These are phyloP conservation scores for Harpegnathos saltator DNA, from an alignment of 1,140 invertebrate genomes.

Conservation along the genomic window DNA sequence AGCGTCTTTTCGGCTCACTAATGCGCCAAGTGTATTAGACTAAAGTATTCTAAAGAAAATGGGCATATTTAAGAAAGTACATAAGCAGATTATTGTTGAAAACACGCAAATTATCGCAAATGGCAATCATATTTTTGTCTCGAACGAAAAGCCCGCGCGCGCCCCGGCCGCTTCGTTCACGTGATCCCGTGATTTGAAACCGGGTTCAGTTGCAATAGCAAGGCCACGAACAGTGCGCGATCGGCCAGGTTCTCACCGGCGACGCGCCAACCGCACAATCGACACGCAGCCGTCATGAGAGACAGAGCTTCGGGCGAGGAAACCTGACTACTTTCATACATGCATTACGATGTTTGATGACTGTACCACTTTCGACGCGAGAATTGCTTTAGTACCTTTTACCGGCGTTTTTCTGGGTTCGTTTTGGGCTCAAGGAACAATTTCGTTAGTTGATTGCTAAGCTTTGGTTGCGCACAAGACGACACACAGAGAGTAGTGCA, in stretches of 20 bases:
- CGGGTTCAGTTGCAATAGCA: conserved; percentile 73
- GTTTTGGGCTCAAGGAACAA: conserved; percentile 75
- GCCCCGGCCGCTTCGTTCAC: conserved; percentile 40
- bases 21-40: not conserved
- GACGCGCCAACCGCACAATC: not conserved
- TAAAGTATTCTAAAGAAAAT: conserved; percentile 33
- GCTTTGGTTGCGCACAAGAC: conserved; percentile 82
- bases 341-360: conserved; percentile 81
- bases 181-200: conserved; percentile 45
- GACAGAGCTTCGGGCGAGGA: conserved; percentile 67
- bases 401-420: conserved; percentile 79
- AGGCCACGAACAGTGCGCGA: conserved; percentile 25
- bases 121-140: conserved; percentile 60
- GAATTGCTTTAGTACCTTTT: conserved; percentile 77
- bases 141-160: conserved; percentile 7
- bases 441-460: conserved; percentile 71
- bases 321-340: conserved; percentile 81
- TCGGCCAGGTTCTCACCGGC: not conserved
- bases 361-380: conserved; percentile 78
- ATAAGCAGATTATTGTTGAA: conserved; percentile 49
- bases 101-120: conserved; percentile 59
- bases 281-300: conserved; percentile 29
- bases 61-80: conserved; percentile 41
- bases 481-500: conserved; percentile 74
- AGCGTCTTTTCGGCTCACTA: not conserved